A percentile compares a stretch with the other conserved stretches of the same genome.
These are phyloP conservation scores for Rhagoletis pomonella DNA, from an alignment of 1,140 invertebrate species.

Conservation along the genomic window DNA sequence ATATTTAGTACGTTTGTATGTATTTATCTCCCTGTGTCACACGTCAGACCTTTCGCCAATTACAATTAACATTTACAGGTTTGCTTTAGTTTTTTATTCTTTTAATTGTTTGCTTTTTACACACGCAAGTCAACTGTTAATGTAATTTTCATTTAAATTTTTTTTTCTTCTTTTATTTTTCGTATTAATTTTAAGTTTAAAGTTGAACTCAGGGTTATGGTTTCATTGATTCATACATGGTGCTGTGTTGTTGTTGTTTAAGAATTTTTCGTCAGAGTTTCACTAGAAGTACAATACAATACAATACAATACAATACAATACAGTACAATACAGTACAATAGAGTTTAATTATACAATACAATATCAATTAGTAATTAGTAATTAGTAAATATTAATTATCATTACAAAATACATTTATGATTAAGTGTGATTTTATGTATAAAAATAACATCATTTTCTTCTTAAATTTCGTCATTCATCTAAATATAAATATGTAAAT, in stretches of 20 bases:
- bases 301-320: slow-evolving; percentile 38
- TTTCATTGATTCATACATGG: not conserved
- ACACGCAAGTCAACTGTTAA: not conserved
- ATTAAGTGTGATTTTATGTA: slow-evolving; percentile 38
- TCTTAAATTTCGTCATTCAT: slow-evolving; percentile 12
- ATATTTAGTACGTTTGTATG: not conserved
- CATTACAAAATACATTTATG: slow-evolving; percentile 40
- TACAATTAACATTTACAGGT: slow-evolving; percentile 28
- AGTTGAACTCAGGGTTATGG: not conserved
- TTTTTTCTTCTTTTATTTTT: not conserved
- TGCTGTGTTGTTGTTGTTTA: not conserved
- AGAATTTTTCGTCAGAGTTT: slow-evolving; percentile 32
- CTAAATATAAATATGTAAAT: not conserved
- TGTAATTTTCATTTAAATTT: not conserved
- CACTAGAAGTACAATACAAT: slow-evolving; percentile 48
- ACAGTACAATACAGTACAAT: slow-evolving; percentile 23
- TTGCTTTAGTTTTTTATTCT: not conserved
- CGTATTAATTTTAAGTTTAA: not conserved
- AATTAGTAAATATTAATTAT: not conserved
- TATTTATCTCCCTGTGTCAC: slow-evolving; percentile 24
- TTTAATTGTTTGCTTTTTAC: slow-evolving; percentile 19
- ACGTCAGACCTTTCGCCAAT: slow-evolving; percentile 36
- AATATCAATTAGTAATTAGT: not conserved
- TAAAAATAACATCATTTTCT: slow-evolving; percentile 47
- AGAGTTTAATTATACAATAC: slow-evolving; percentile 23